Evolutionary conservation across 2,797 vertebrate species (phyloP).

Genomic region (Aldrovandia affinis): DNA sequence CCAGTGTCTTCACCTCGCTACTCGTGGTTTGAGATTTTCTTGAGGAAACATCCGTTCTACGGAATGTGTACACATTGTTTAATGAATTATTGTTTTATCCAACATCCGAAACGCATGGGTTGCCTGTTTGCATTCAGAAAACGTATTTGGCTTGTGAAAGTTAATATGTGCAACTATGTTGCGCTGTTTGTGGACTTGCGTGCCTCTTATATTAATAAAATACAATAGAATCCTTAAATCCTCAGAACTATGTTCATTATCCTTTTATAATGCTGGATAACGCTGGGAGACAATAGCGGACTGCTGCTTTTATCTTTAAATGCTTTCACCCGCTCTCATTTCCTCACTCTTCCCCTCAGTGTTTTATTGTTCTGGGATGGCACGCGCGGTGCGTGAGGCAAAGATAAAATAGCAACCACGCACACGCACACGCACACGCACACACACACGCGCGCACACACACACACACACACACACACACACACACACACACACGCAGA

Average conservation of each 20-base stretch:
- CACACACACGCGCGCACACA: neutral
- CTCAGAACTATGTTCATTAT: conserved; percentile 56
- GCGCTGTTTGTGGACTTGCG: conserved; percentile 55
- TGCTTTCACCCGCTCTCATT: conserved; percentile 63
- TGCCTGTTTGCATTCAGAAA: neutral
- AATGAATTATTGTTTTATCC: neutral
- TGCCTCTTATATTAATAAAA: conserved; percentile 56
- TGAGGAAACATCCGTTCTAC: neutral
- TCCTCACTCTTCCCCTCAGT: conserved; percentile 61
- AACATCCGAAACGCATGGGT: neutral
- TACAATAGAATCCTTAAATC: conserved; percentile 54
- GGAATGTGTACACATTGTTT: neutral
- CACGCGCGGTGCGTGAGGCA: conserved; percentile 49
- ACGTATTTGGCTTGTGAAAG: neutral
- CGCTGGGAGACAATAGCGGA: conserved; percentile 59
- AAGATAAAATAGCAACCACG: conserved; percentile 20
- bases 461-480: neutral
- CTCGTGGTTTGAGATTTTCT: neutral
- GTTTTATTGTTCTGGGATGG: conserved; percentile 56
- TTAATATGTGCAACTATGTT: conserved; percentile 48
- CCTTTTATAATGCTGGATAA: conserved; percentile 69
- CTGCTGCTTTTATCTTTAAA: conserved; percentile 65
- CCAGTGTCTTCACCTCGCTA: neutral
- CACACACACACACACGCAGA: conserved; percentile 20
- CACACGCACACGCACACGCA: neutral